These are phyloP conservation scores for Xestia rhomboidea DNA, from an alignment of 2,888 invertebrate genomes.

Conservation along the genomic window DNA sequence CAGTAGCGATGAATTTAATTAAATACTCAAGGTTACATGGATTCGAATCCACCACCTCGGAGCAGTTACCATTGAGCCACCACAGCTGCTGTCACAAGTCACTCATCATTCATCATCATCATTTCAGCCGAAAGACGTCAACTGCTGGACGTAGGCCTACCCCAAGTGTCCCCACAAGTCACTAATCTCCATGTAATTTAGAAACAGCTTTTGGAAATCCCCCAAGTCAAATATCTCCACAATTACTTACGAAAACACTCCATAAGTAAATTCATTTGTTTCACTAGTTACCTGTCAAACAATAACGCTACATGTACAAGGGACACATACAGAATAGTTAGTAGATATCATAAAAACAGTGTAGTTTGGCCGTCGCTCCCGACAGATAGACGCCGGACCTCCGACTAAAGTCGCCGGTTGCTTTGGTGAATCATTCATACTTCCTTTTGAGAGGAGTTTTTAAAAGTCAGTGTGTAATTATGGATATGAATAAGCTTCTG, in stretches of 20 bases:
- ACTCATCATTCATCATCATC: too few species aligned
- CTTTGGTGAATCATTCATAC: conserved; percentile 51
- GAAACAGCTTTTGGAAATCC: not conserved
- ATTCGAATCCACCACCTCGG: too few species aligned
- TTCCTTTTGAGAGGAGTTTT: conserved; percentile 46
- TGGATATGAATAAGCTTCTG: conserved; percentile 12
- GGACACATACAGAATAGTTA: conserved; percentile 41
- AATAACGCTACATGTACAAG: conserved; percentile 31
- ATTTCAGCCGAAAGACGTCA: too few species aligned
- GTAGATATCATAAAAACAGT: conserved; percentile 56
- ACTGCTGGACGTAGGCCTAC: too few species aligned
- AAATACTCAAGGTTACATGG: too few species aligned
- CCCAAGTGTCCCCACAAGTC: too few species aligned
- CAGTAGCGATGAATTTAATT: too few species aligned
- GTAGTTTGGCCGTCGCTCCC: conserved; percentile 49
- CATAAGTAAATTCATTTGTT: conserved; percentile 14
- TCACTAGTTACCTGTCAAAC: conserved; percentile 43
- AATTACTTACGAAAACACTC: not conserved
- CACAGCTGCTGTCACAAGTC: too few species aligned
- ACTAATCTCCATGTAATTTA: too few species aligned
- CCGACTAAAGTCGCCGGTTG: conserved; percentile 44
- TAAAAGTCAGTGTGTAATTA: conserved; percentile 35
- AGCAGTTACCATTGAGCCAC: too few species aligned
- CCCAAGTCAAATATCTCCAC: not conserved
- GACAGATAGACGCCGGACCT: conserved; percentile 40